Evolutionary conservation across 1,140 invertebrate species (phyloP).

Genomic region (Panagrolaimus sp.): DNA sequence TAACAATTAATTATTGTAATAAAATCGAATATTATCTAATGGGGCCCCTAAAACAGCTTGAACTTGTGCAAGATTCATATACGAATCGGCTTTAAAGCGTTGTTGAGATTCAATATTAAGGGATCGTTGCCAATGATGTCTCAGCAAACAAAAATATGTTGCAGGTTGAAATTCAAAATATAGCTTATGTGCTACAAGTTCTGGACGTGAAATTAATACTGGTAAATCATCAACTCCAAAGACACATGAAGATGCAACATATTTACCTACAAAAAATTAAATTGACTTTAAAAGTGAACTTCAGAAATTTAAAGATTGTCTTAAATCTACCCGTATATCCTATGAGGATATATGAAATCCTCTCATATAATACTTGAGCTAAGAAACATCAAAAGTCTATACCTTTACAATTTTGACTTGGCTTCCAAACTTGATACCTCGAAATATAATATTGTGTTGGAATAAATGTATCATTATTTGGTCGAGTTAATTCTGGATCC

Average conservation of each 20-base stretch:
- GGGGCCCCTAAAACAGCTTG: conserved; percentile 19
- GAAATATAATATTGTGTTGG: conserved; percentile 33
- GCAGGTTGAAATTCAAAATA: conserved; percentile 51
- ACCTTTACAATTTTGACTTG: conserved; percentile 6
- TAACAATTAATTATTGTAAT: not conserved
- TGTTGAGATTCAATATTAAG: conserved; percentile 25
- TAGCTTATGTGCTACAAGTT: conserved; percentile 51
- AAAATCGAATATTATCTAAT: conserved; percentile 23
- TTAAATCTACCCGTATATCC: no score
- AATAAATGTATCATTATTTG: not conserved
- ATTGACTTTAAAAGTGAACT: not conserved
- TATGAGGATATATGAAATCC: no score
- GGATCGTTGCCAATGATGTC: conserved; percentile 26
- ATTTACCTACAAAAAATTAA: conserved; percentile 40
- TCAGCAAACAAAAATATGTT: conserved; percentile 44
- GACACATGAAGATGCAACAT: conserved; percentile 45
- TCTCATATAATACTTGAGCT: not conserved
- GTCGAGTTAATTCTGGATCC: not conserved
- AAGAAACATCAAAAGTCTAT: no score
- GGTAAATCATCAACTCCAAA: conserved; percentile 48
- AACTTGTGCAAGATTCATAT: conserved; percentile 36
- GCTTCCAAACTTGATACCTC: conserved; percentile 38
- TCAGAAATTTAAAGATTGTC: conserved; percentile 7
- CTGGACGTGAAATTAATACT: conserved; percentile 37
- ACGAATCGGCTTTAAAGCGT: conserved; percentile 22